These are phyloP conservation scores for Nemurella pictetii DNA, from an alignment of 2,888 invertebrate genomes.

Conservation along the genomic window DNA sequence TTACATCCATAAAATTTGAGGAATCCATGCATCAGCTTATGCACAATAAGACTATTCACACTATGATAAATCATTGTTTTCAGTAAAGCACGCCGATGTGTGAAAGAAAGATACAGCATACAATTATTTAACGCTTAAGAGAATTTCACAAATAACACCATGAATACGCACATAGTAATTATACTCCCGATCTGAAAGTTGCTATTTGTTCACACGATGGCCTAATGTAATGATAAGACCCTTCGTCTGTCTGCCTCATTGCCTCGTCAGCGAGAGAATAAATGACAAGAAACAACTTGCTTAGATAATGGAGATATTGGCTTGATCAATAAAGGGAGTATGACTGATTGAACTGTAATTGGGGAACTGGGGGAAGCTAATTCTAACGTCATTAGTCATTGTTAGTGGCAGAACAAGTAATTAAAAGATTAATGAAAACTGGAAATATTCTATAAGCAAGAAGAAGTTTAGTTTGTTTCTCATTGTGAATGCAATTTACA, in stretches of 20 bases:
- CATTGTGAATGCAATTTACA: background rate
- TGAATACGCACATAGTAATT: background rate
- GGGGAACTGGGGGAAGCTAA: background rate
- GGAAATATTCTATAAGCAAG: background rate
- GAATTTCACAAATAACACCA: background rate
- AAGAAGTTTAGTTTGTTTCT: too few relatives aligned
- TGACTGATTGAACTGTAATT: conserved; percentile 22
- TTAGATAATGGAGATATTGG: background rate
- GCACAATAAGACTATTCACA: too few relatives aligned
- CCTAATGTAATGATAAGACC: background rate
- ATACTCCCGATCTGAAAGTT: background rate
- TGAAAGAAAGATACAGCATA: background rate
- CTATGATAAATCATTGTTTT: background rate
- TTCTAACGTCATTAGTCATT: conserved; percentile 15
- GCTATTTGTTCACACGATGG: background rate
- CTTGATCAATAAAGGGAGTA: background rate
- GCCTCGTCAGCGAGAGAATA: background rate
- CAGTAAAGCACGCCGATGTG: background rate
- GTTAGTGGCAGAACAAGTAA: conserved; percentile 1
- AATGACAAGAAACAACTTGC: background rate
- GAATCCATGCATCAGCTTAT: too few relatives aligned
- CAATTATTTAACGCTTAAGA: background rate
- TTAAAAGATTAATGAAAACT: conserved; percentile 13
- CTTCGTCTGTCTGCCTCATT: background rate
- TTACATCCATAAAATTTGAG: too few relatives aligned